Evolutionary conservation across 2,888 invertebrate genomes (phyloP).

Genomic region (Lamellibrachia columna): DNA sequence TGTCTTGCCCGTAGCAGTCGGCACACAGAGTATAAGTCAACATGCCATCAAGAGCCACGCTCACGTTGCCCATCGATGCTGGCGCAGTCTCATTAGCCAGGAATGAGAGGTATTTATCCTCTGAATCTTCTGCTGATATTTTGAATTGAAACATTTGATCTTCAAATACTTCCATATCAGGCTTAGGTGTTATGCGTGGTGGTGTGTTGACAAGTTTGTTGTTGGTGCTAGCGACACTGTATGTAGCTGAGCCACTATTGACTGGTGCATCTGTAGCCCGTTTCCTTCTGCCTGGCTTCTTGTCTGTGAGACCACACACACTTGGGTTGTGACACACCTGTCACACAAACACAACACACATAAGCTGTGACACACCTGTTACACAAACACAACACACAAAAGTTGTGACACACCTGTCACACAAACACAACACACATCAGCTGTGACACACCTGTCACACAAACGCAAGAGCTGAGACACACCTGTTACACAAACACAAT

Average conservation of each 20-base stretch:
- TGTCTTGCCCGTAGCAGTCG: too few species aligned
- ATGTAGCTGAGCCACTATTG: background rate
- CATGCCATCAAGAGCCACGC: background rate
- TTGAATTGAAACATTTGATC: background rate
- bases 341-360: too few species aligned
- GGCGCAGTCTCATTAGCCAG: background rate
- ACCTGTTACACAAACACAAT: too few species aligned
- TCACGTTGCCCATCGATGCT: background rate
- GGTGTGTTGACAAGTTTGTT: background rate
- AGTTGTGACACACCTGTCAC: too few species aligned
- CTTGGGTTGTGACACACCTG: background rate
- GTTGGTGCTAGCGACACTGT: background rate
- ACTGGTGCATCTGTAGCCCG: background rate
- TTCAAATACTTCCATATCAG: background rate
- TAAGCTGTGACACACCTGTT: too few species aligned
- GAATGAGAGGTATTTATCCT: background rate
- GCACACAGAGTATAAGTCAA: background rate
- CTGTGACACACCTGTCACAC: too few species aligned
- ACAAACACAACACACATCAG: too few species aligned
- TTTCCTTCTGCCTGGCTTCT: too few species aligned
- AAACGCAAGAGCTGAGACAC: too few species aligned
- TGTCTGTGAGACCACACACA: too few species aligned
- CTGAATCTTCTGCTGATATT: background rate
- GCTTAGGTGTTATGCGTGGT: background rate
- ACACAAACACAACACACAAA: too few species aligned